phyloP scores from a whole-genome alignment of 2,797 vertebrate species.

The Anas bahamensis region DNA sequence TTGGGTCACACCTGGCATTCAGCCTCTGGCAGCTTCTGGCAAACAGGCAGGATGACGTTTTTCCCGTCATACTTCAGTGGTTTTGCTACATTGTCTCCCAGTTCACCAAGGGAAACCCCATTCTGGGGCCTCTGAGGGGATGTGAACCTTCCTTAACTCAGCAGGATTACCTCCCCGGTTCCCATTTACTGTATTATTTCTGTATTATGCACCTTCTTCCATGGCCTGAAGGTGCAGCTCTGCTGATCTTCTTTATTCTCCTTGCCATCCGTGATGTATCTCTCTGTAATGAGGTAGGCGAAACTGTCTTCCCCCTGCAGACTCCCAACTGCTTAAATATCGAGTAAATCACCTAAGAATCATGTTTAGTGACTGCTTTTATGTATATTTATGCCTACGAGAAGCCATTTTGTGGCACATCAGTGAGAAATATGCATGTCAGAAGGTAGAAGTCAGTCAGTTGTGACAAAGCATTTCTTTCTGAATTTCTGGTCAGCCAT shows the following conservation, averaged over 20 bases:
- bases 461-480: background rate
- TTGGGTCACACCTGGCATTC: background rate
- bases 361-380: background rate
- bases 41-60: background rate
- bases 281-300: background rate
- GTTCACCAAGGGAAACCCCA: background rate
- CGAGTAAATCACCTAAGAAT: background rate
- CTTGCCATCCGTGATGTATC: background rate
- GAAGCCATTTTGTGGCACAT: background rate
- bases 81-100: background rate
- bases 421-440: background rate
- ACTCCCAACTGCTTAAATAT: background rate
- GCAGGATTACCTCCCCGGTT: background rate
- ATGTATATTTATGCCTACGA: background rate
- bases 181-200: background rate
- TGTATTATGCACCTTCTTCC: background rate
- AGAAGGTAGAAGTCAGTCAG: background rate
- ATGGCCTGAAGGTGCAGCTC: background rate
- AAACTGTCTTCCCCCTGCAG: background rate
- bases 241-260: background rate
- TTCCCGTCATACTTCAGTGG: background rate
- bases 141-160: background rate
- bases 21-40: background rate
- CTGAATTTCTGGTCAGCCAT: background rate
- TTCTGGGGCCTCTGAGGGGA: background rate